These are phyloP conservation scores for Perizoma affinitatum DNA, from an alignment of 2,888 invertebrate genomes.

Conservation along the genomic window DNA sequence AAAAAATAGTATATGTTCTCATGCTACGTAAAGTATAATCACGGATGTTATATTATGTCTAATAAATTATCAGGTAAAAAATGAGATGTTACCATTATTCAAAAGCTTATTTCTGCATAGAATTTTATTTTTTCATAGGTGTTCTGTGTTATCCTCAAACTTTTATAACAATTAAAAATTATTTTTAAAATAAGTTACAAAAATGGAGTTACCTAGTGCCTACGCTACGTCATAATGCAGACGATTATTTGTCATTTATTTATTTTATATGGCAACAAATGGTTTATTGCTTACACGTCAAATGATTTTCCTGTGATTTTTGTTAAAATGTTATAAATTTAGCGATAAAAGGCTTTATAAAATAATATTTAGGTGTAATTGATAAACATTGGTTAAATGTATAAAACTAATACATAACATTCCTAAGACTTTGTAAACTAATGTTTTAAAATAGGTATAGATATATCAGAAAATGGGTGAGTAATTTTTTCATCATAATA, in stretches of 20 bases:
- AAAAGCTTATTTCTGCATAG: too few species aligned
- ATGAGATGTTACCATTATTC: too few species aligned
- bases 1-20: too few species aligned
- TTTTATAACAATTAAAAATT: too few species aligned
- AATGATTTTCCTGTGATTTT: constrained; percentile 52
- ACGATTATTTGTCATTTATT: background rate
- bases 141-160: too few species aligned
- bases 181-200: too few species aligned
- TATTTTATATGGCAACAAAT: constrained; percentile 44
- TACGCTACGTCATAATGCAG: background rate
- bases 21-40: too few species aligned
- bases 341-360: constrained; percentile 44
- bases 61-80: too few species aligned
- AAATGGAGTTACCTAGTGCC: too few species aligned
- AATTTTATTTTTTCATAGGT: too few species aligned
- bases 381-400: constrained; percentile 49
- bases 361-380: constrained; percentile 44
- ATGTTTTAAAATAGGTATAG: constrained; percentile 69
- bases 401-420: constrained; percentile 48
- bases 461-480: constrained; percentile 76
- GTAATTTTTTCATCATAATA: constrained; percentile 51
- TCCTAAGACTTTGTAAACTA: constrained; percentile 63
- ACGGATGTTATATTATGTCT: too few species aligned
- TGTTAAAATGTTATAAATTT: constrained; percentile 61
- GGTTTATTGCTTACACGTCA: constrained; percentile 69